These are phyloP conservation scores for Tiliacea aurago DNA, from an alignment of 2,888 invertebrate genomes.

Conservation along the genomic window DNA sequence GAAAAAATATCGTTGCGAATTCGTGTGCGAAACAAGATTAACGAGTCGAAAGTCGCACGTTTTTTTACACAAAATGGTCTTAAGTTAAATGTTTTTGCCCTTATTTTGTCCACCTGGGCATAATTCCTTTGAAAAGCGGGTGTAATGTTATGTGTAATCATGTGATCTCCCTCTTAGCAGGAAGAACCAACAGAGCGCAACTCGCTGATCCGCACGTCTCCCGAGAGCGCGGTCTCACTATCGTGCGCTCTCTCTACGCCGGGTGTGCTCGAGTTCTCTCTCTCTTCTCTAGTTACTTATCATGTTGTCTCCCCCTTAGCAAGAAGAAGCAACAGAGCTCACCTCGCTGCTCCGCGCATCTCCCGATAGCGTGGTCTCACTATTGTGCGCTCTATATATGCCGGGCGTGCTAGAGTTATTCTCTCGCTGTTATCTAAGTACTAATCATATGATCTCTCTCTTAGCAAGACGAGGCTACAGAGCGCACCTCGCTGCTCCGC, in stretches of 20 bases:
- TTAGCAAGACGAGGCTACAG: constrained; percentile 74
- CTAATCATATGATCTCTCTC: background rate
- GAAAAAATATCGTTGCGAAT: too few species aligned
- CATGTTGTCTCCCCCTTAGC: constrained; percentile 25
- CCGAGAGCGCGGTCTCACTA: too few species aligned
- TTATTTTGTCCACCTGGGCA: too few species aligned
- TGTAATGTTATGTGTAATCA: background rate
- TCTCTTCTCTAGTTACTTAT: too few species aligned
- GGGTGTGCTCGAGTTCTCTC: too few species aligned
- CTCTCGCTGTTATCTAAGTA: constrained; percentile 91
- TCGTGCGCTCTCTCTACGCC: too few species aligned
- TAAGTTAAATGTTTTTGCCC: too few species aligned
- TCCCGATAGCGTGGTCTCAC: constrained; percentile 92
- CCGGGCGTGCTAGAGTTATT: constrained; percentile 98
- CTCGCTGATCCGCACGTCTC: constrained; percentile 80
- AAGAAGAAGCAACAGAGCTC: too few species aligned
- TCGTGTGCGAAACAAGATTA: too few species aligned
- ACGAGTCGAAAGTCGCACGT: too few species aligned
- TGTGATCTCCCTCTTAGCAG: constrained; percentile 35
- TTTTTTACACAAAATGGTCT: too few species aligned
- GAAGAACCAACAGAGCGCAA: constrained; percentile 78
- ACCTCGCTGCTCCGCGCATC: constrained; percentile 78
- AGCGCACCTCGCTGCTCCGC: constrained; percentile 84
- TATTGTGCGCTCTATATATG: constrained; percentile 94
- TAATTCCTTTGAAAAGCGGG: too few species aligned